phyloP scores from a whole-genome alignment of 2,113 vertebrate genomes.

The Steatornis caripensis region DNA sequence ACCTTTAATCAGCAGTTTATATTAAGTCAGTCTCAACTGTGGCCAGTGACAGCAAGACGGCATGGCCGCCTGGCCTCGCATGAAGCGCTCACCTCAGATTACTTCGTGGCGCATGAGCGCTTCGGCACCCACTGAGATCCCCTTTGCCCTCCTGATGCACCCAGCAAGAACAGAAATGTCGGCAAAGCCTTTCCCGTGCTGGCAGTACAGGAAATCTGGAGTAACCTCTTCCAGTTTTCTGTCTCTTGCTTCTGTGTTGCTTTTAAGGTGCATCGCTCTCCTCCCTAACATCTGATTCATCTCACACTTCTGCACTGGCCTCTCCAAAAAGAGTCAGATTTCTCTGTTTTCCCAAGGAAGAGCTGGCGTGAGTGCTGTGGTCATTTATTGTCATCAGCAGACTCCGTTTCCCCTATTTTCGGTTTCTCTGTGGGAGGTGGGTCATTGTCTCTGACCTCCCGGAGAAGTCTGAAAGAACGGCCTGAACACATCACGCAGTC shows the following conservation, averaged over 20 bases:
- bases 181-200: background rate
- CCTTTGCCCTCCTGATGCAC: background rate
- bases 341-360: background rate
- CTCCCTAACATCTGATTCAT: background rate
- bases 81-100: rapidly evolving
- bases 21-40: background rate
- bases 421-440: background rate
- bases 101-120: rapidly evolving
- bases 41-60: rapidly evolving
- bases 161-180: background rate
- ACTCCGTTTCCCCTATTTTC: rapidly evolving
- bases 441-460: background rate
- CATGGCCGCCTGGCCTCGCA: rapidly evolving
- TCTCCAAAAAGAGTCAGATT: background rate
- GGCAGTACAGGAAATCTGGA: background rate
- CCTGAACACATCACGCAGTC: background rate
- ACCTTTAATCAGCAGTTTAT: background rate
- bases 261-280: background rate
- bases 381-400: rapidly evolving
- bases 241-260: background rate
- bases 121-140: rapidly evolving
- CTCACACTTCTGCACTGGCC: background rate
- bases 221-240: background rate
- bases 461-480: background rate
- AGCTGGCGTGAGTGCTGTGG: background rate